phyloP scores from a whole-genome alignment of 1,140 invertebrate species.

The Cotesia typhae region DNA sequence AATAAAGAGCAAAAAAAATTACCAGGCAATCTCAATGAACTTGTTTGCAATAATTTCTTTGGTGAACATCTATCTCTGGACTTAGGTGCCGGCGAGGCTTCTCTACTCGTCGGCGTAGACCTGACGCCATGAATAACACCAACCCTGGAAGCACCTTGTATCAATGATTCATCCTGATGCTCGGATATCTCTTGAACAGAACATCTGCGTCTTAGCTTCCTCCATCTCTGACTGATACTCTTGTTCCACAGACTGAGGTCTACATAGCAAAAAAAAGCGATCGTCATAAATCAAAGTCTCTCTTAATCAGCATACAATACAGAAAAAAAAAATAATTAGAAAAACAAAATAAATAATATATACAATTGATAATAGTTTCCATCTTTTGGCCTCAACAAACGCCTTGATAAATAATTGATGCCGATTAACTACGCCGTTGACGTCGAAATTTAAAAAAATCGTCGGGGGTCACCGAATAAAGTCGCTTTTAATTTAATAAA shows the following conservation, averaged over 20 bases:
- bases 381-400: neutral
- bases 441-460: neutral
- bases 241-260: conserved; percentile 77
- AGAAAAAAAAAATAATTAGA: neutral
- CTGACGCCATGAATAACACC: conserved; percentile 55
- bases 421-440: neutral
- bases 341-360: neutral
- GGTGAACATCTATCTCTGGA: conserved; percentile 50
- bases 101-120: conserved; percentile 60
- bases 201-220: conserved; percentile 73
- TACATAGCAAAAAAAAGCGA: conserved; percentile 59
- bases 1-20: neutral
- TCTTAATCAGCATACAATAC: neutral
- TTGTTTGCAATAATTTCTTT: conserved; percentile 69
- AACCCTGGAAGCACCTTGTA: conserved; percentile 52
- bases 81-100: conserved; percentile 59
- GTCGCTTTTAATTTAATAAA: neutral
- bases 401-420: conserved; percentile 24
- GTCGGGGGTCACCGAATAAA: conserved; percentile 11
- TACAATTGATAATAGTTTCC: conserved; percentile 26
- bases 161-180: conserved; percentile 53
- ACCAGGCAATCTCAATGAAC: conserved; percentile 70
- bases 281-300: no score
- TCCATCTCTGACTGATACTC: conserved; percentile 77
- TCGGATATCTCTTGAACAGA: conserved; percentile 69